Conservation (phyloP, 64 coral and sea anemone species). For the Porites lutea region DNA sequence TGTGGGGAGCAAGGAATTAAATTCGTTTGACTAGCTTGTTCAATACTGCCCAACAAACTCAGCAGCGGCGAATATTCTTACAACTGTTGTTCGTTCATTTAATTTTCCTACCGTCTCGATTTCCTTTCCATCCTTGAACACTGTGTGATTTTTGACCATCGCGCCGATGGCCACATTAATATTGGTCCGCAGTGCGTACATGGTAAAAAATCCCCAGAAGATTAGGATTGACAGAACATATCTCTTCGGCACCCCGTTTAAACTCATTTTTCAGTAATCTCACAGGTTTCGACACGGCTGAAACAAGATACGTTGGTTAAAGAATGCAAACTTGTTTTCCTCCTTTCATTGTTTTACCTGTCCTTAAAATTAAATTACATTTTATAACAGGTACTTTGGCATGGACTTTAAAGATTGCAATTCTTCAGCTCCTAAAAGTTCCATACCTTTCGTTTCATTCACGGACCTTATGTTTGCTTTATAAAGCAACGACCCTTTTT, state of each 20-base stretch:
- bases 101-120: conserved; percentile 39
- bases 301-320: not conserved
- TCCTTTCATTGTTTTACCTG: not conserved
- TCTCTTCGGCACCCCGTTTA: conserved; percentile 78
- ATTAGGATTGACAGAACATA: conserved; percentile 80
- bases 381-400: not conserved
- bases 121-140: conserved; percentile 51
- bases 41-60: no score
- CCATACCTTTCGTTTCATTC: no score
- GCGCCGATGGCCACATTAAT: conserved; percentile 89
- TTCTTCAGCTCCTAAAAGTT: no score
- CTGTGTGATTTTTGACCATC: conserved; percentile 86
- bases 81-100: no score
- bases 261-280: not conserved
- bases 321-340: not conserved
- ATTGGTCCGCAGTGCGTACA: conserved; percentile 84
- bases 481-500: no score
- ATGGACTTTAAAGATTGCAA: no score
- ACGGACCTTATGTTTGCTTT: no score
- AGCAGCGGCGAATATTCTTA: no score
- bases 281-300: not conserved
- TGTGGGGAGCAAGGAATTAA: no score
- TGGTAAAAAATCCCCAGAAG: conserved; percentile 82
- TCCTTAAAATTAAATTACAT: not conserved
- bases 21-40: no score